phyloP scores from a whole-genome alignment of 2,888 invertebrate genomes.

The Endomychus coccineus region DNA sequence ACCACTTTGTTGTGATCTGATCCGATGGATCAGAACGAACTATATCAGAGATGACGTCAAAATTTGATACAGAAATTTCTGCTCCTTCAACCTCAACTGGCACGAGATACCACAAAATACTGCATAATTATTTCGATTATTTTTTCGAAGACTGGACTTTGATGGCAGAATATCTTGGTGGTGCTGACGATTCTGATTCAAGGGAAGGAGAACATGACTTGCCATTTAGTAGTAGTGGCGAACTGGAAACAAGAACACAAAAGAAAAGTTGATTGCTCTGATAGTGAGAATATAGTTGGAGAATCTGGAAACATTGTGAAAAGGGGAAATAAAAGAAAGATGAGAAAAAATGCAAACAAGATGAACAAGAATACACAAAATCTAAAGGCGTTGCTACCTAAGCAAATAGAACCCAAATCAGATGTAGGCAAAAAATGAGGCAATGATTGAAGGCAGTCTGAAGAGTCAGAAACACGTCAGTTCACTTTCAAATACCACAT shows the following conservation, averaged over 20 bases:
- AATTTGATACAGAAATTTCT: background rate
- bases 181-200: conserved; percentile 2
- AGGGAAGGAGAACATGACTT: conserved; percentile 1
- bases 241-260: conserved; percentile 1
- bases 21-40: too few species aligned
- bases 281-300: conserved; percentile 1
- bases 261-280: conserved; percentile 1
- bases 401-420: too few species aligned
- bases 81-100: conserved; percentile 1
- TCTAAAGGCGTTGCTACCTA: too few species aligned
- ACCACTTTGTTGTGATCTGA: too few species aligned
- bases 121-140: background rate
- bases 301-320: conserved; percentile 1
- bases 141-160: conserved; percentile 1
- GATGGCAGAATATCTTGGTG: conserved; percentile 1
- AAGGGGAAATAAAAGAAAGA: too few species aligned
- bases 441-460: too few species aligned
- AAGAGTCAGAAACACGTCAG: too few species aligned
- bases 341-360: too few species aligned
- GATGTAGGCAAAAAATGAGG: too few species aligned
- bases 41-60: conserved; percentile 2
- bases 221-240: conserved; percentile 2
- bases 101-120: background rate
- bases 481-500: too few species aligned
- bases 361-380: too few species aligned